phyloP scores from a whole-genome alignment of 2,888 invertebrate genomes.

The Synanthedon andrenaeformis region DNA sequence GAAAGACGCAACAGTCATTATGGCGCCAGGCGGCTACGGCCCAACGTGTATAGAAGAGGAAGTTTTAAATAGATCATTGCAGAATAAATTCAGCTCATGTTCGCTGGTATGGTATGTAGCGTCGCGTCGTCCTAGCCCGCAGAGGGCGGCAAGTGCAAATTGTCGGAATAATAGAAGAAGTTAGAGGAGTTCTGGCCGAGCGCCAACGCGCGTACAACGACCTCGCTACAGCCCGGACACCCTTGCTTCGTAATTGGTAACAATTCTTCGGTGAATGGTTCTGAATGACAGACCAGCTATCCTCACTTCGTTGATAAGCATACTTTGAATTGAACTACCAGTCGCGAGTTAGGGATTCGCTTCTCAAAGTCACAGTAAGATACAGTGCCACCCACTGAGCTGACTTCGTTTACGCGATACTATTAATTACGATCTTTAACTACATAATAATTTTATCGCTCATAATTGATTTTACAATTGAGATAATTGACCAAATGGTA shows the following conservation, averaged over 20 bases:
- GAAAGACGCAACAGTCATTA: neutral
- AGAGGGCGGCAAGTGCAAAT: conserved; percentile 28
- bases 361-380: conserved; percentile 1
- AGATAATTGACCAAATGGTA: conserved; percentile 16
- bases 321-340: conserved; percentile 10
- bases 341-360: conserved; percentile 16
- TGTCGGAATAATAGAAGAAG: conserved; percentile 40
- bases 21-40: neutral
- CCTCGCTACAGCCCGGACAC: conserved; percentile 21
- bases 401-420: conserved; percentile 14
- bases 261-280: conserved; percentile 20
- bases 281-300: conserved; percentile 8
- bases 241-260: conserved; percentile 34
- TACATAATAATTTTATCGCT: conserved; percentile 20
- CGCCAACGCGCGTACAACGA: conserved; percentile 40
- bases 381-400: conserved; percentile 12
- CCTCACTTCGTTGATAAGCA: conserved; percentile 13
- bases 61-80: neutral
- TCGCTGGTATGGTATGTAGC: neutral
- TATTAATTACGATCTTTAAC: conserved; percentile 25
- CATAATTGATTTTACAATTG: conserved; percentile 23
- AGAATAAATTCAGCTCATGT: neutral
- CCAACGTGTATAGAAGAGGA: neutral
- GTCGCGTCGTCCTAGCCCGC: conserved; percentile 3
- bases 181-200: conserved; percentile 27